Evolutionary conservation across 2,797 vertebrate genomes (phyloP).

Genomic region (Micropoecilia bifurca): DNA sequence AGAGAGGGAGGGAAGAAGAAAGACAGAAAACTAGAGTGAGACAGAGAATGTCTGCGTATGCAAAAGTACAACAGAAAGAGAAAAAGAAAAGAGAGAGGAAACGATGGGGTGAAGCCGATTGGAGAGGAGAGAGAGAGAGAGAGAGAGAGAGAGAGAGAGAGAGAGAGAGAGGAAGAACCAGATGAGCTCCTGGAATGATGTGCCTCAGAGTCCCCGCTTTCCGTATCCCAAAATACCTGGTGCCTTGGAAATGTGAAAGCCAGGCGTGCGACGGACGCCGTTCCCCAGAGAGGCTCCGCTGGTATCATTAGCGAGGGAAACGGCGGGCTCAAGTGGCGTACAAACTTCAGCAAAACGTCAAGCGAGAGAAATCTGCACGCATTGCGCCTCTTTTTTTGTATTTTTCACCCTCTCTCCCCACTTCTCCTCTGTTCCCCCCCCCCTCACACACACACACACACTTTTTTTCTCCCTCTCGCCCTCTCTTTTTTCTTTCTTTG

Average conservation of each 20-base stretch:
- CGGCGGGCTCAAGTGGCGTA: slow-evolving; percentile 85
- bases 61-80: slow-evolving; percentile 82
- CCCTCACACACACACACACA: not conserved
- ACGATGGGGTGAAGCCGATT: slow-evolving; percentile 62
- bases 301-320: slow-evolving; percentile 88
- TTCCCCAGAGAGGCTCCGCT: slow-evolving; percentile 85
- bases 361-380: slow-evolving; percentile 80
- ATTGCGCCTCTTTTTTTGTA: slow-evolving; percentile 59
- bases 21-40: slow-evolving; percentile 67
- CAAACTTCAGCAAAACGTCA: slow-evolving; percentile 92
- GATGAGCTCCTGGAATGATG: slow-evolving; percentile 83
- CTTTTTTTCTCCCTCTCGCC: slow-evolving; percentile 56
- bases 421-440: slow-evolving; percentile 32
- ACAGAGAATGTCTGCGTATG: slow-evolving; percentile 79
- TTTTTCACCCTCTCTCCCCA: not conserved
- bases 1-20: slow-evolving; percentile 58
- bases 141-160: too few species aligned
- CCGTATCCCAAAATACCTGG: slow-evolving; percentile 87
- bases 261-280: slow-evolving; percentile 80
- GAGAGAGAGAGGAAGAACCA: slow-evolving; percentile 57
- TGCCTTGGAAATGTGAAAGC: slow-evolving; percentile 79
- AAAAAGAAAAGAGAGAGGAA: slow-evolving; percentile 53
- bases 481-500: slow-evolving; percentile 67
- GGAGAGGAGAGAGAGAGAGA: slow-evolving; percentile 22
- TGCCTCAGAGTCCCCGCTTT: slow-evolving; percentile 81